Conservation (phyloP, 23 tunicate species). For the Clavelina lepadiformis region DNA sequence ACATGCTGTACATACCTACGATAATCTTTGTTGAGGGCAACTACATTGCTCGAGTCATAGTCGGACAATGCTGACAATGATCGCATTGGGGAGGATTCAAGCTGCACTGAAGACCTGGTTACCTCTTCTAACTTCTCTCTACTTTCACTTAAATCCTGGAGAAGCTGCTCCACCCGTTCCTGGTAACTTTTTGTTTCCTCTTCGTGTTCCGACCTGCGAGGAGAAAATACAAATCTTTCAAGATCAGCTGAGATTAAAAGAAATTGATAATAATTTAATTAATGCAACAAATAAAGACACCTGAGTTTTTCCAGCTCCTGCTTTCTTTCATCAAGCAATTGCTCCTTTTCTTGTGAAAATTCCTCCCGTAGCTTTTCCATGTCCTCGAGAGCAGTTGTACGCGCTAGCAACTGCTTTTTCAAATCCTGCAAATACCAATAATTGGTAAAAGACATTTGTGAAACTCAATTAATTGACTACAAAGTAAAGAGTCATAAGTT, state of each 20-base stretch:
- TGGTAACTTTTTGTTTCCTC: constrained; percentile 12
- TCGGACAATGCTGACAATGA: constrained; percentile 80
- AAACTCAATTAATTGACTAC: too few relatives aligned
- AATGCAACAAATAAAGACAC: constrained; percentile 10
- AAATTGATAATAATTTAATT: background rate
- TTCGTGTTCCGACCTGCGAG: constrained; percentile 45
- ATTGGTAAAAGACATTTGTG: too few relatives aligned
- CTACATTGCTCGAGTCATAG: constrained; percentile 74
- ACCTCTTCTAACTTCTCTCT: constrained; percentile 35
- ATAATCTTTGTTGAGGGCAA: constrained; percentile 78
- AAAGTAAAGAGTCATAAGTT: too few relatives aligned
- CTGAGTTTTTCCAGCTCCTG: constrained; percentile 23
- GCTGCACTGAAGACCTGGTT: constrained; percentile 8
- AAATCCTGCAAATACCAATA: constrained; percentile 53
- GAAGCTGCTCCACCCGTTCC: constrained; percentile 28
- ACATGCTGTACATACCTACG: constrained; percentile 54
- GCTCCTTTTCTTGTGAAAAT: constrained; percentile 44
- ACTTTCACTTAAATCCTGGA: constrained; percentile 31
- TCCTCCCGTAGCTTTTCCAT: constrained; percentile 44
- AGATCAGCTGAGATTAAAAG: background rate
- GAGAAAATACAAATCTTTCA: too few relatives aligned
- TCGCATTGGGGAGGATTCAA: constrained; percentile 69
- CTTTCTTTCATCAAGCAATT: constrained; percentile 14
- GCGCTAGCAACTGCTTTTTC: constrained; percentile 41
- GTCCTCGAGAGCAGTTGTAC: constrained; percentile 62